These are phyloP conservation scores for Fundulus diaphanus DNA, from an alignment of 2,797 vertebrate genomes.

Conservation along the genomic window DNA sequence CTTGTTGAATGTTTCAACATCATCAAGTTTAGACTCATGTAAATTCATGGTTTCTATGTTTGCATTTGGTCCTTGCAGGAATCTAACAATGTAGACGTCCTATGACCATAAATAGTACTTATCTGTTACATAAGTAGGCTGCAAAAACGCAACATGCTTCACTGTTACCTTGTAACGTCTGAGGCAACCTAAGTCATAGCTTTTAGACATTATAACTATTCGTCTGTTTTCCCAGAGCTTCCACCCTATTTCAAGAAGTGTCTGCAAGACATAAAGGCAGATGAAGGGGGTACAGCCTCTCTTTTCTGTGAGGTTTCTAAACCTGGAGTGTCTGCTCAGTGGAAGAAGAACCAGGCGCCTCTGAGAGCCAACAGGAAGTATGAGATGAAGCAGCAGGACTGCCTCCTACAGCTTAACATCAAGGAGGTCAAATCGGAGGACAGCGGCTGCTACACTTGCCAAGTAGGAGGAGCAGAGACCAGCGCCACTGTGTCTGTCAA, in stretches of 20 bases:
- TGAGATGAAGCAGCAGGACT: slow-evolving; percentile 80
- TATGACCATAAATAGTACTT: too few species aligned
- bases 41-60: too few species aligned
- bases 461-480: slow-evolving; percentile 63
- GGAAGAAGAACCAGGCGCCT: slow-evolving; percentile 83
- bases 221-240: slow-evolving; percentile 20
- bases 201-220: not conserved
- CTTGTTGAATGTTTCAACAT: too few species aligned
- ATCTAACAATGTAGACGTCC: too few species aligned
- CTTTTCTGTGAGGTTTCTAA: slow-evolving; percentile 86
- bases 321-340: slow-evolving; percentile 69
- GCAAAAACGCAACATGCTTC: too few species aligned
- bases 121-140: too few species aligned
- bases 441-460: slow-evolving; percentile 85
- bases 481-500: slow-evolving; percentile 50
- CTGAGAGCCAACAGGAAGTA: slow-evolving; percentile 82
- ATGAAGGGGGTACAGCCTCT: slow-evolving; percentile 77
- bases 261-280: slow-evolving; percentile 76
- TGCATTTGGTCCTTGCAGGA: too few species aligned
- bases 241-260: slow-evolving; percentile 54
- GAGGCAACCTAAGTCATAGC: too few species aligned
- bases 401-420: slow-evolving; percentile 80
- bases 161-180: too few species aligned
- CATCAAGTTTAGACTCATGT: too few species aligned
- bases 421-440: slow-evolving; percentile 82